Percentiles rank a stretch among this genome's conserved stretches.
phyloP scores from a whole-genome alignment of 2,797 vertebrate species.

The Tokudaia muenninki region DNA sequence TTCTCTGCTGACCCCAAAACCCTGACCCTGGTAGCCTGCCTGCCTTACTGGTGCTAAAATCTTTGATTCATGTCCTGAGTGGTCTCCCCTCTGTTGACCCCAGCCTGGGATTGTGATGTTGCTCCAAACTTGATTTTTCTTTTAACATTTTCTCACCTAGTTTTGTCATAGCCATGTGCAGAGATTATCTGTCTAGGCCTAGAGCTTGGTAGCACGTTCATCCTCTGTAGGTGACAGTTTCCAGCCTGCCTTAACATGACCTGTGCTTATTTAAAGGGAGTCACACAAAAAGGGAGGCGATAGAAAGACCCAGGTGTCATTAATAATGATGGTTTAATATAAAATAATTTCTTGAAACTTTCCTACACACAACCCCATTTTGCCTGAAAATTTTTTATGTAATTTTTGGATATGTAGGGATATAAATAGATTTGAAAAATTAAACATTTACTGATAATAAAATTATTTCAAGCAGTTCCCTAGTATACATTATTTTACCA shows the following conservation, averaged over 20 bases:
- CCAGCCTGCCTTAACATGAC: background rate
- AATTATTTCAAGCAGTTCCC: background rate
- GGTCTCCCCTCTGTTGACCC: background rate
- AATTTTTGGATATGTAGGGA: background rate
- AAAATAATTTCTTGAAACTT: background rate
- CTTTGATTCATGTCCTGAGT: background rate
- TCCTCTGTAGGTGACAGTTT: background rate
- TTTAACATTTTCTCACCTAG: background rate
- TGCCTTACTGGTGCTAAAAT: background rate
- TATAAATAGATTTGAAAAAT: background rate
- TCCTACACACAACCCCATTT: background rate
- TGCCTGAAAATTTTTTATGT: background rate
- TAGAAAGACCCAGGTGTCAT: background rate
- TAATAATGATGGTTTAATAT: background rate
- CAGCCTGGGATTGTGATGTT: background rate
- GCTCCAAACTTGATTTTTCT: background rate
- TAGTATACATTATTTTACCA: background rate
- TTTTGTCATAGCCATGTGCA: background rate
- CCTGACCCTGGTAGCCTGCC: background rate
- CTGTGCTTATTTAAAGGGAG: slow-evolving; percentile 20
- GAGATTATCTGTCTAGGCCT: background rate
- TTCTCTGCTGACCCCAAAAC: background rate
- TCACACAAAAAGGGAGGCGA: background rate
- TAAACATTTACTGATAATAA: background rate
- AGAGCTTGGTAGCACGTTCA: background rate